A percentile compares a stretch with the other conserved stretches of the same genome.
phyloP scores from a whole-genome alignment of 1,140 invertebrate species.

The Dreissena polymorpha region DNA sequence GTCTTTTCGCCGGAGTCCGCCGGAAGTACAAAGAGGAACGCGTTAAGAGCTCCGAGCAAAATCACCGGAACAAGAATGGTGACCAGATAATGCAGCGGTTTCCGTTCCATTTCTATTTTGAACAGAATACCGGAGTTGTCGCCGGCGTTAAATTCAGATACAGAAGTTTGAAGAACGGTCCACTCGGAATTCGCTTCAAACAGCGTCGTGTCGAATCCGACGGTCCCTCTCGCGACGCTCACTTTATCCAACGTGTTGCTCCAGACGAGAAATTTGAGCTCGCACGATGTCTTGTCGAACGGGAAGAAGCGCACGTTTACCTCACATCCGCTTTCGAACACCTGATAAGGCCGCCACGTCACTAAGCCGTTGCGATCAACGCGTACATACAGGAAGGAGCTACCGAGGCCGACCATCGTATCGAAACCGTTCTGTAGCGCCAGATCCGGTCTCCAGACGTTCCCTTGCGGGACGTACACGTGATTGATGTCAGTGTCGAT shows the following conservation, averaged over 20 bases:
- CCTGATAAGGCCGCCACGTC: conserved; percentile 55
- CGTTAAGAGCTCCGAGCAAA: conserved; percentile 56
- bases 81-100: conserved; percentile 53
- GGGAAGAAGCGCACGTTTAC: conserved; percentile 98
- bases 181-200: conserved; percentile 32
- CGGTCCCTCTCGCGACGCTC: conserved; percentile 3
- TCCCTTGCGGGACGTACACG: conserved; percentile 43
- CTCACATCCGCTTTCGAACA: conserved; percentile 98
- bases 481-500: neutral
- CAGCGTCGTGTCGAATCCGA: conserved; percentile 22
- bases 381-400: conserved; percentile 35
- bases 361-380: conserved; percentile 23
- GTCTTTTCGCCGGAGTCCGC: conserved; percentile 60
- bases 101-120: conserved; percentile 52
- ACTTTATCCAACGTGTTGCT: conserved; percentile 76
- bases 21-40: conserved; percentile 58
- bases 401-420: conserved; percentile 44
- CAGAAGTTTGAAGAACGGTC: neutral
- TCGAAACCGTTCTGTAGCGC: conserved; percentile 57
- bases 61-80: conserved; percentile 60
- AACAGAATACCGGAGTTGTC: conserved; percentile 54
- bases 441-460: conserved; percentile 59
- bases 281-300: conserved; percentile 96
- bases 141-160: conserved; percentile 1
- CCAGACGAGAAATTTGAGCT: conserved; percentile 99